These are phyloP conservation scores for Anguilla megastoma DNA, from an alignment of 2,797 vertebrate genomes.

Conservation along the genomic window DNA sequence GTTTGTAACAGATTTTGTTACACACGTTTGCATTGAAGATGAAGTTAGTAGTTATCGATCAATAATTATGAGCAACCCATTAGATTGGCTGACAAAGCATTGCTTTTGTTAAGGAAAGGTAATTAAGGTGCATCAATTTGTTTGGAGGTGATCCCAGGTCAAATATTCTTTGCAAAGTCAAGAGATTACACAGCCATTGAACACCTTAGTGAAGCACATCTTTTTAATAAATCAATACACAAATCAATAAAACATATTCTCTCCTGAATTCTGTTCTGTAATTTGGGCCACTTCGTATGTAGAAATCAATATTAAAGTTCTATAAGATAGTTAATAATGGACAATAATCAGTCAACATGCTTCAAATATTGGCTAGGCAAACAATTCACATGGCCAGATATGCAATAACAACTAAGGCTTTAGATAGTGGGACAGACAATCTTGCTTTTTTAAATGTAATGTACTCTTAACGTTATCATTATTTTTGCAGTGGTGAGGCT, in stretches of 20 bases:
- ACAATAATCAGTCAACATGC: neutral
- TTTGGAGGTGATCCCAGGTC: neutral
- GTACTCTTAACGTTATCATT: constrained; percentile 23
- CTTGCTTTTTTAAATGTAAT: neutral
- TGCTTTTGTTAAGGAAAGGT: neutral
- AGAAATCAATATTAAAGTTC: neutral
- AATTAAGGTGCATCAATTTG: neutral
- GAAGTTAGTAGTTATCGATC: neutral
- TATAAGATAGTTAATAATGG: neutral
- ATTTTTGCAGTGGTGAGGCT: constrained; percentile 57
- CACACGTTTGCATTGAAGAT: neutral
- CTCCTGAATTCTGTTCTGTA: neutral
- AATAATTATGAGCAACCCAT: neutral
- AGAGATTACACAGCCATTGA: neutral
- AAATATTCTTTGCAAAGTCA: neutral
- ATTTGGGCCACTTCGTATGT: neutral
- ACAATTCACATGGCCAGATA: neutral
- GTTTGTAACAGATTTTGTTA: neutral
- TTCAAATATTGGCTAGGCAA: neutral
- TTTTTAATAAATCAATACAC: neutral
- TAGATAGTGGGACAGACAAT: neutral
- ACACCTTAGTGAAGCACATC: neutral
- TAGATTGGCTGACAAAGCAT: neutral
- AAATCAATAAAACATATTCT: neutral
- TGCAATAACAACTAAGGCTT: neutral